phyloP scores from a whole-genome alignment of 2,113 vertebrate genomes.

The Neotoma lepida region DNA sequence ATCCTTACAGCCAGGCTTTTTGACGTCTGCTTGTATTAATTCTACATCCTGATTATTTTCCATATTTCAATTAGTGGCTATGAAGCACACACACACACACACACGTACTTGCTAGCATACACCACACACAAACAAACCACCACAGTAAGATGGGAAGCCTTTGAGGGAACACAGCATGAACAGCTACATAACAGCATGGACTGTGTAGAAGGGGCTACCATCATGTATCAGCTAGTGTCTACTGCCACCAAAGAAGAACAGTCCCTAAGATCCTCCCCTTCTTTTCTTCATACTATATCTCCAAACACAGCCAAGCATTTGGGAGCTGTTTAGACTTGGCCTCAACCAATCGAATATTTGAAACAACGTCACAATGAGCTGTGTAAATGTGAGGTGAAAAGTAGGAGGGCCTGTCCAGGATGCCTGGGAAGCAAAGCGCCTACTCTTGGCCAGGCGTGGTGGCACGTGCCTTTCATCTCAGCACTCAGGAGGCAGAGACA shows the following conservation, averaged over 20 bases:
- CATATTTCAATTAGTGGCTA: conserved; percentile 1
- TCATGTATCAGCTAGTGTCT: neutral
- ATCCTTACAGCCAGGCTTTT: neutral
- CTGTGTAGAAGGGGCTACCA: neutral
- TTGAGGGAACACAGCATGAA: neutral
- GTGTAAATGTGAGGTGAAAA: neutral
- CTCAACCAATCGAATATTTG: neutral
- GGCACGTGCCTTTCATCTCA: neutral
- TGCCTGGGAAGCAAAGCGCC: neutral
- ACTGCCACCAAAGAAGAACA: neutral
- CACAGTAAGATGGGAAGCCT: neutral
- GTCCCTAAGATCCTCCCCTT: neutral
- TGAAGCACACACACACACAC: neutral
- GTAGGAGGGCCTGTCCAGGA: neutral
- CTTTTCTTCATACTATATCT: neutral
- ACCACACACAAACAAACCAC: neutral
- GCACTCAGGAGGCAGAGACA: neutral
- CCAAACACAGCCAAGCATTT: neutral
- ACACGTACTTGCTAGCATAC: neutral
- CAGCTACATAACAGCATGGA: neutral
- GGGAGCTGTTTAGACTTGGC: neutral
- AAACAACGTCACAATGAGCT: neutral
- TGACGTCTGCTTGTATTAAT: neutral
- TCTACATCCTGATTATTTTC: neutral
- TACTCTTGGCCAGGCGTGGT: neutral